Evolutionary conservation across 2,888 invertebrate species (phyloP), one percentile per base, ranked within the genome.

Genomic region (Arge pagana): DNA sequence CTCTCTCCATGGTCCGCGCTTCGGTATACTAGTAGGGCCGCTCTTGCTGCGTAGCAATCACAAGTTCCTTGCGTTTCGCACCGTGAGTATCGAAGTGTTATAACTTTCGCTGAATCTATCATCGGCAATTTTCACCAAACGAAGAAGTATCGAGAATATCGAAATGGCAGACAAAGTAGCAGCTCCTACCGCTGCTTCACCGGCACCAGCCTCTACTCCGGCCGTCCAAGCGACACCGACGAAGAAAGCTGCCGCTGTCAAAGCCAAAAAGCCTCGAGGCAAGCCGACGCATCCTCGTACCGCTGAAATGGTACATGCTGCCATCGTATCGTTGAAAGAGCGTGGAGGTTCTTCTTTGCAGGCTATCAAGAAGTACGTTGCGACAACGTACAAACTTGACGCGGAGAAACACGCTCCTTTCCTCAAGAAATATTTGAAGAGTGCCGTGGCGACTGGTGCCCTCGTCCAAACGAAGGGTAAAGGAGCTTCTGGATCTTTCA

Each of bases 341-440:
- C 60, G 73, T 1, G 68, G 69, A 18, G 78, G 79, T 13, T 76
- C 77, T 1, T 77, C 77, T 6, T 62, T 76, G 3, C 68, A 70
- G 36, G 80, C 81, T 13, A 83, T 85, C 68, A 84, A 83, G 70
- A 85, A 85, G 66, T 84, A 81, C 67, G 79, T 85, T 50, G 70
- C 78, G 10, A 76, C 79, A 36, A 81, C 79, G 57, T 82, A 83
- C 78, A 81, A 80, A 54, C 77, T 82, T 4, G 83, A 83, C 66
- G 75, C 78, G 1, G 80, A 80, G 55, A 83, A 81, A 62, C 62
- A 81, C 40, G 77, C 79, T 1, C 79, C 79, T 5, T 82, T 79
- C 71, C 83, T 85, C 59, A 81, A 80, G 56, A 82, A 81, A 54
- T 82, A 79, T 58, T 62, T 84, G 54, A 83, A 81, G 67, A 68